Evolutionary conservation across 2,888 invertebrate genomes (phyloP).

Genomic region (Aethes cnicana): DNA sequence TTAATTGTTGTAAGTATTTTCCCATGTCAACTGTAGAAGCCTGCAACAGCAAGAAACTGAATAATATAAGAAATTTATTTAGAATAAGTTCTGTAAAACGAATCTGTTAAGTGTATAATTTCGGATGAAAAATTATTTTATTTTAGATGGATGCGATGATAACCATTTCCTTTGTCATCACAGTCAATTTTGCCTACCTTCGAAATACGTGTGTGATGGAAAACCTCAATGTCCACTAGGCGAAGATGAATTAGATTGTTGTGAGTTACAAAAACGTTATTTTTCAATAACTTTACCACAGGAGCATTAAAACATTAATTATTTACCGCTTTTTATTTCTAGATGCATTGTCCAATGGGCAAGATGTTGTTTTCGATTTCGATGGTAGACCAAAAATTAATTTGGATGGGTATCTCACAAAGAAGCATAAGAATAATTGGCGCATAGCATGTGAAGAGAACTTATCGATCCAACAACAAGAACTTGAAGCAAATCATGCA

Average conservation of each 20-base stretch:
- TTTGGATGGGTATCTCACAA: slow-evolving; percentile 84
- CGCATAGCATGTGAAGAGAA: slow-evolving; percentile 83
- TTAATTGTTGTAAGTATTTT: slow-evolving; percentile 86
- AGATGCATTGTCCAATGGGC: slow-evolving; percentile 87
- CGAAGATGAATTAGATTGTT: slow-evolving; percentile 91
- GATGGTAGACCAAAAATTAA: slow-evolving; percentile 83
- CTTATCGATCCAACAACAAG: slow-evolving; percentile 64
- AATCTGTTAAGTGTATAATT: background rate
- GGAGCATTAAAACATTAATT: too few relatives aligned
- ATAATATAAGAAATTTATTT: background rate
- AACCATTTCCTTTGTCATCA: slow-evolving; percentile 84
- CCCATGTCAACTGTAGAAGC: too few relatives aligned
- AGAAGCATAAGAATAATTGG: slow-evolving; percentile 85
- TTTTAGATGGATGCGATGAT: slow-evolving; percentile 81
- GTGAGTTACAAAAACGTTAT: slow-evolving; percentile 74
- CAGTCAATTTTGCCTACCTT: slow-evolving; percentile 85
- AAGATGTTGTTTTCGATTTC: slow-evolving; percentile 80
- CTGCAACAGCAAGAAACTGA: too few relatives aligned
- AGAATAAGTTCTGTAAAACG: background rate
- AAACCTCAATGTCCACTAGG: slow-evolving; percentile 84
- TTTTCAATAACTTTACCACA: too few relatives aligned
- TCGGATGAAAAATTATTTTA: slow-evolving; percentile 12
- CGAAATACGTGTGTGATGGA: slow-evolving; percentile 84
- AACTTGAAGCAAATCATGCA: slow-evolving; percentile 78
- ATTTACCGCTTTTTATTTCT: too few relatives aligned